Percentiles rank a stretch among this genome's conserved stretches.
Evolutionary conservation across 2,113 vertebrate species (phyloP).

Genomic region (Xenotilapia longispinis): DNA sequence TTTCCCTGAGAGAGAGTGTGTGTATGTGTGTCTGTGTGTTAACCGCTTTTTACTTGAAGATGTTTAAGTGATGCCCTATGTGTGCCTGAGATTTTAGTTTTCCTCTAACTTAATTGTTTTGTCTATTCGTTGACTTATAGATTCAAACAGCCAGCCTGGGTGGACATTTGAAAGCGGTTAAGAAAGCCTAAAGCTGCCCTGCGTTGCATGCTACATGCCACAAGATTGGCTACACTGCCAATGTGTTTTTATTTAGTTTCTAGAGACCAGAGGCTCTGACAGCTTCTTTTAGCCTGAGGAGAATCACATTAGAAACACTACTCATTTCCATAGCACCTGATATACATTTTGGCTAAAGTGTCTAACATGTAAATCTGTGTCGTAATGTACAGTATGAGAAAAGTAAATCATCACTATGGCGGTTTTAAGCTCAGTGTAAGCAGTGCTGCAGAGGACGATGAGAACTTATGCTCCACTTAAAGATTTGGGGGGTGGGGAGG

Average conservation of each 20-base stretch:
- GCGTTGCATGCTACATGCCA: conserved; percentile 55
- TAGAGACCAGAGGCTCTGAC: conserved; percentile 48
- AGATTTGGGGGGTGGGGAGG: conserved; percentile 7
- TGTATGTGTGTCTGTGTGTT: background rate
- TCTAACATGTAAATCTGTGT: background rate
- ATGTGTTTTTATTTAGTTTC: conserved; percentile 57
- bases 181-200: conserved; percentile 49
- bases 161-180: background rate
- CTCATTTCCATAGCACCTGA: background rate
- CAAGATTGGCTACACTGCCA: conserved; percentile 44
- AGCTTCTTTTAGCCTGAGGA: conserved; percentile 5
- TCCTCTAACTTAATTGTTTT: background rate
- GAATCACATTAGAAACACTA: background rate
- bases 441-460: background rate
- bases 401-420: background rate
- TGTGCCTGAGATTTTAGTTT: background rate
- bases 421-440: background rate
- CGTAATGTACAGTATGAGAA: background rate
- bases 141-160: background rate
- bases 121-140: background rate
- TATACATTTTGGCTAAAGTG: background rate
- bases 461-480: conserved; percentile 41
- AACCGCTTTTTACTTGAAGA: background rate
- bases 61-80: background rate
- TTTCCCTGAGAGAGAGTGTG: background rate